Base-by-base conservation (phyloP, 2,888 invertebrate genomes). In the Polylopha cassiicola region DNA sequence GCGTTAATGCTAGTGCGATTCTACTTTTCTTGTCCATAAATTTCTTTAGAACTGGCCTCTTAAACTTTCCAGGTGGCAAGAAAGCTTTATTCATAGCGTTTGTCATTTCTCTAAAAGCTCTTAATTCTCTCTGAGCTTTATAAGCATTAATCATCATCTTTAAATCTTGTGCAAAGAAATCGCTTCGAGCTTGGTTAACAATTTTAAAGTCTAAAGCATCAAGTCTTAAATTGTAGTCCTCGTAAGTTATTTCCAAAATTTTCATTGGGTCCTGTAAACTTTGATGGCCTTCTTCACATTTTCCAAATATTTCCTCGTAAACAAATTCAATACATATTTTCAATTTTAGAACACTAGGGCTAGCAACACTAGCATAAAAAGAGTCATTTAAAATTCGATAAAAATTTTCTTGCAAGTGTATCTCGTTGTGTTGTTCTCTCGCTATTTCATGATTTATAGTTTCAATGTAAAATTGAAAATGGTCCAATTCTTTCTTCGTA, bases 291-390 rank as follows among this genome's bases (percentile, higher is more conserved):
- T 85, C 85, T 52, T 85, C 84, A 51, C 80, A 79, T 50, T 82
- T 82, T 0, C 85, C 84, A 47, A 80, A 74, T 21, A 85, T 55
- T 65, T 82, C 71, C 58, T 84, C 81, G 42, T 84, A 85, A 11
- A 85, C 85, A 44, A 74, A 85, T 58, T 85, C 85, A 18, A 85
- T 71, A 52, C 85, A 85, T 43, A 84, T 82, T 65, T 76, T 78
- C 21, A 85, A 52, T 51, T 81, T 82, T 16, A 85, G 57, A 9
- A 73, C 78, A 38, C 48, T 55, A 2, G 74, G 79, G 55, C 78
- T 79, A 1, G 85, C 82, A 9, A 85, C 74, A 39, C 68, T 78
- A 15, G 80, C 71, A 45, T 75, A 82, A 59, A 85, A 85, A 5
- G 61, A 52, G 43, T 76, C 72, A 43, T 76, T 72, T 38, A 85